A percentile compares a stretch with the other conserved stretches of the same genome.
phyloP scores from a whole-genome alignment of 2,797 vertebrate species.

The Miichthys miiuy region DNA sequence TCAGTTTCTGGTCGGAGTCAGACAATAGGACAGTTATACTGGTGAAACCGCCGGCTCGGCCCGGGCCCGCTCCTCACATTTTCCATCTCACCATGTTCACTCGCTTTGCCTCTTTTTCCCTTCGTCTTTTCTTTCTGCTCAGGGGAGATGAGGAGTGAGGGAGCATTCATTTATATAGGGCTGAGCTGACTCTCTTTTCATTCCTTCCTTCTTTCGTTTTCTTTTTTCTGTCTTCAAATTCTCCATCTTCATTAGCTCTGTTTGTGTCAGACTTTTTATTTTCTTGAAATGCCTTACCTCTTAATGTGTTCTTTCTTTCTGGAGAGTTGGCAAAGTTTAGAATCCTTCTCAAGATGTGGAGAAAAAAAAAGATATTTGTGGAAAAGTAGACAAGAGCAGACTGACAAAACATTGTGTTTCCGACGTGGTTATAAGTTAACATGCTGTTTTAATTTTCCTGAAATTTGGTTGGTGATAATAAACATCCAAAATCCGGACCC shows the following conservation, averaged over 20 bases:
- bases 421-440: conserved; percentile 20
- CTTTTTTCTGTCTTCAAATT: conserved; percentile 8
- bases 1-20: conserved; percentile 50
- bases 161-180: conserved; percentile 37
- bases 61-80: conserved; percentile 70
- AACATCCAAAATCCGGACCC: conserved; percentile 35
- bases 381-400: neutral
- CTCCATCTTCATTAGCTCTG: neutral
- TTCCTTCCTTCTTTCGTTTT: neutral
- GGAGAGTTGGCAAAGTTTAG: neutral
- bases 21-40: conserved; percentile 79
- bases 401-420: neutral
- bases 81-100: conserved; percentile 72
- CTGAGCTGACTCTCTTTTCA: neutral
- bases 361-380: neutral
- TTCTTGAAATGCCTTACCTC: neutral
- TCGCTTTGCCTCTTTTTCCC: conserved; percentile 53
- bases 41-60: conserved; percentile 68
- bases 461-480: conserved; percentile 24
- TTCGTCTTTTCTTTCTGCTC: conserved; percentile 59
- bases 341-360: neutral
- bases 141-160: conserved; percentile 49
- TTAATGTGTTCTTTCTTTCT: neutral
- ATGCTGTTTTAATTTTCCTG: conserved; percentile 43
- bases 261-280: neutral